Evolutionary conservation across 2,113 vertebrate genomes (phyloP).

Genomic region (Serilophus lunatus): DNA sequence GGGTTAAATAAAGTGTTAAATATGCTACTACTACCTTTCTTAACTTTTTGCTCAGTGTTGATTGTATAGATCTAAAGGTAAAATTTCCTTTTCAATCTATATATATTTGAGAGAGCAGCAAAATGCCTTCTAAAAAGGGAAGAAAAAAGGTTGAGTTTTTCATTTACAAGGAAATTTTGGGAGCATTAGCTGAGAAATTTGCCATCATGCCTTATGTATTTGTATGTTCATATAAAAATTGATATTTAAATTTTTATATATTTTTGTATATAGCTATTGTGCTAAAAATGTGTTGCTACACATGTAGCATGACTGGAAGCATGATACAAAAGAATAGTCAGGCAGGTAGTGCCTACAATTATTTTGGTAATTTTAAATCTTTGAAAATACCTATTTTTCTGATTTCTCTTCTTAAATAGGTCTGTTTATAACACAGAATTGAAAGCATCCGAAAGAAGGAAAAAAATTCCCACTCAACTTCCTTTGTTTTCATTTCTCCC

Average conservation of each 20-base stretch:
- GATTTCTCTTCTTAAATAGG: slow-evolving; percentile 1
- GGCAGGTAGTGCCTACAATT: not conserved
- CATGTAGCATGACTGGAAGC: not conserved
- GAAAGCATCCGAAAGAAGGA: not conserved
- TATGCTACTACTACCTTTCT: not conserved
- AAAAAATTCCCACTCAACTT: not conserved
- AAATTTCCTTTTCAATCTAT: not conserved
- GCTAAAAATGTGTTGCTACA: not conserved
- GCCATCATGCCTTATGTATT: not conserved
- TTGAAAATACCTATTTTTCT: not conserved
- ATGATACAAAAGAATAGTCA: not conserved
- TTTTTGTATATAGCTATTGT: not conserved
- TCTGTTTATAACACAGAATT: not conserved
- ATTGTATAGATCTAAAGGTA: not conserved
- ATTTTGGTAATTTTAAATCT: not conserved
- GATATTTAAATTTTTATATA: not conserved
- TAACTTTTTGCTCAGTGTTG: not conserved
- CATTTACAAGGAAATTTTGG: not conserved
- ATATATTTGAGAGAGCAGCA: not conserved
- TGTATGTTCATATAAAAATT: not conserved
- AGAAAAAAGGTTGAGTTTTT: not conserved
- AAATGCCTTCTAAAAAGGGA: not conserved
- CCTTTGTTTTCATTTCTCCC: not conserved
- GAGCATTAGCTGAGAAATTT: not conserved
- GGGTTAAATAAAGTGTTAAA: not conserved